Evolutionary conservation across 2,113 vertebrate species (phyloP).

Genomic region (Theristicus caerulescens): DNA sequence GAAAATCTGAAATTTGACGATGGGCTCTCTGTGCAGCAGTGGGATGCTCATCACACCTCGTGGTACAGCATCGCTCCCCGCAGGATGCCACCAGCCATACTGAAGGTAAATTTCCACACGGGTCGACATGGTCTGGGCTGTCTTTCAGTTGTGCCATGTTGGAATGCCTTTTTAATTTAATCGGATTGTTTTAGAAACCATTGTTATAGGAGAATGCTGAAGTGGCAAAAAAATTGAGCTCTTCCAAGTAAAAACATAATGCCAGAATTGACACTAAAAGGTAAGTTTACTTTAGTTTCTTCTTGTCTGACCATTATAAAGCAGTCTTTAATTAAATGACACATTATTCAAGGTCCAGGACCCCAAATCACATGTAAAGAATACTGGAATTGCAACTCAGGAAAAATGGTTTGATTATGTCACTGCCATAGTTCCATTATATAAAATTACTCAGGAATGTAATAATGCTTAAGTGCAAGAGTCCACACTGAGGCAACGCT

Average conservation of each 20-base stretch:
- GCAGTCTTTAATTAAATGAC: background rate
- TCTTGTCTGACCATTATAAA: background rate
- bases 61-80: rapidly evolving
- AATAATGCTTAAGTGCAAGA: background rate
- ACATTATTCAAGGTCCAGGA: background rate
- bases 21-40: background rate
- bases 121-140: background rate
- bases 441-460: background rate
- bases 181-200: background rate
- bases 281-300: background rate
- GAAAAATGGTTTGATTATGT: background rate
- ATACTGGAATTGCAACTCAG: background rate
- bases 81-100: background rate
- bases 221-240: background rate
- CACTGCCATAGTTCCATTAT: background rate
- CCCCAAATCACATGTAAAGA: background rate
- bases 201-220: background rate
- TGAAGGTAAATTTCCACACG: background rate
- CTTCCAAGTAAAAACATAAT: background rate
- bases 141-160: background rate
- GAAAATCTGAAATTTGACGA: background rate
- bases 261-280: background rate
- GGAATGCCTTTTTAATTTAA: background rate
- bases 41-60: background rate
- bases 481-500: rapidly evolving